A percentile compares a stretch with the other conserved stretches of the same genome.
phyloP scores from a whole-genome alignment of 2,888 invertebrate genomes.

The Tyria jacobaeae region DNA sequence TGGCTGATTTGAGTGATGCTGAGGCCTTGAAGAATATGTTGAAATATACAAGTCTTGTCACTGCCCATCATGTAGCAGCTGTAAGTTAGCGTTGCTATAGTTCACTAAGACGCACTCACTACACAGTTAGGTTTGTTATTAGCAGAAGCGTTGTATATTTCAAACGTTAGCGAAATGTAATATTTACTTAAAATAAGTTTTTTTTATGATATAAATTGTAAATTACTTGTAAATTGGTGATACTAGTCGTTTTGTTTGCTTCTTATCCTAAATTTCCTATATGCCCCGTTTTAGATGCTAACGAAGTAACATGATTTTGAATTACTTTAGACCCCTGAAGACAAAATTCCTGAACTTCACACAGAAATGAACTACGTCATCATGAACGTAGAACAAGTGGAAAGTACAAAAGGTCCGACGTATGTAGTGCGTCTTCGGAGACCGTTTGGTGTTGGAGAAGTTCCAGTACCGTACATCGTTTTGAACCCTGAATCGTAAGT shows the following conservation, averaged over 20 bases:
- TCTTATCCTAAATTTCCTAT: too few relatives aligned
- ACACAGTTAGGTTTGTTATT: not conserved
- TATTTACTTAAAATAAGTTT: too few relatives aligned
- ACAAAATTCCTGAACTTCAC: conserved; percentile 86
- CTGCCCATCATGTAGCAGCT: conserved; percentile 80
- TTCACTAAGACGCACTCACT: not conserved
- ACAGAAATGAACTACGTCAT: conserved; percentile 93
- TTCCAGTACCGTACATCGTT: conserved; percentile 59
- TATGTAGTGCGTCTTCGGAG: conserved; percentile 65
- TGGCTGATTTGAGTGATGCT: conserved; percentile 90
- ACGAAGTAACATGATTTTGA: conserved; percentile 23
- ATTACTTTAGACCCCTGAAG: conserved; percentile 44
- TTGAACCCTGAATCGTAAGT: conserved; percentile 58
- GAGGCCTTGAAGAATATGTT: conserved; percentile 90
- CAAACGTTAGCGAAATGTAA: not conserved
- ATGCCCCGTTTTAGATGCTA: too few relatives aligned
- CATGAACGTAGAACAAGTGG: conserved; percentile 89
- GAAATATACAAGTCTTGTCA: conserved; percentile 94
- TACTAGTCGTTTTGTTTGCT: too few relatives aligned
- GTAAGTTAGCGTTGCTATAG: conserved; percentile 50
- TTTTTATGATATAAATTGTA: too few relatives aligned
- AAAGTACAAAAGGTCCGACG: conserved; percentile 64
- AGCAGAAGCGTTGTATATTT: too few relatives aligned
- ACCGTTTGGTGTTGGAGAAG: conserved; percentile 63
- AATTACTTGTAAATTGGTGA: too few relatives aligned